A percentile compares a stretch with the other conserved stretches of the same genome.
Evolutionary conservation across 2,797 vertebrate species (phyloP).

Genomic region (Microctenopoma lineatum): DNA sequence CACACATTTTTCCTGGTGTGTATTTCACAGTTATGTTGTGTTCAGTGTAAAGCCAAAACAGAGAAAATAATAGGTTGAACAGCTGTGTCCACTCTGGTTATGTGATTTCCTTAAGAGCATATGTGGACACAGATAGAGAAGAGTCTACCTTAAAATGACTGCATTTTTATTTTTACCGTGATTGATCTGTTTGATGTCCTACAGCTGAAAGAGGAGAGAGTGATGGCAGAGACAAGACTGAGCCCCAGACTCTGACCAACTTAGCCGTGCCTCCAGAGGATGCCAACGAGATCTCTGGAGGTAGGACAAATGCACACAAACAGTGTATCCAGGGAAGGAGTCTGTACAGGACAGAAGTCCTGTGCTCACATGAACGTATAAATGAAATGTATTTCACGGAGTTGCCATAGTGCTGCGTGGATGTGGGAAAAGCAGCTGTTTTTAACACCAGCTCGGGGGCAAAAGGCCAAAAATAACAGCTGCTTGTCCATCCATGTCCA

Average conservation of each 20-base stretch:
- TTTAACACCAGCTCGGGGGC: constrained; percentile 18
- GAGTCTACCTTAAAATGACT: background rate
- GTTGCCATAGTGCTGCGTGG: constrained; percentile 59
- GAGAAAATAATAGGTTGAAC: background rate
- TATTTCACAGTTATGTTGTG: background rate
- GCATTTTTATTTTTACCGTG: background rate
- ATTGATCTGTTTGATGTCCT: constrained; percentile 37
- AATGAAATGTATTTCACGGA: constrained; percentile 22
- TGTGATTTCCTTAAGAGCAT: background rate
- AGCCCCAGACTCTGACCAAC: constrained; percentile 73
- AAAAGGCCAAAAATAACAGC: constrained; percentile 23
- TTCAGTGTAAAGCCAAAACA: too few relatives aligned
- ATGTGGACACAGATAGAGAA: background rate
- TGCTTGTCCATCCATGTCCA: constrained; percentile 14
- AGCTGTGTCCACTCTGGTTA: background rate
- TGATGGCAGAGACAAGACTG: constrained; percentile 57
- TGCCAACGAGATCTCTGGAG: constrained; percentile 82
- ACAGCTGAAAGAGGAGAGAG: constrained; percentile 64
- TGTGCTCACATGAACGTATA: constrained; percentile 14
- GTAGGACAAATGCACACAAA: constrained; percentile 68
- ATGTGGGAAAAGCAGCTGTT: constrained; percentile 43
- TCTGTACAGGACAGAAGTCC: constrained; percentile 11
- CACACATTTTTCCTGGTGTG: background rate
- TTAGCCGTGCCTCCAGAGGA: constrained; percentile 66
- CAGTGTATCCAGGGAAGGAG: constrained; percentile 47